phyloP scores from a whole-genome alignment of 2,113 vertebrate species.

The Nesospiza acunhae region DNA sequence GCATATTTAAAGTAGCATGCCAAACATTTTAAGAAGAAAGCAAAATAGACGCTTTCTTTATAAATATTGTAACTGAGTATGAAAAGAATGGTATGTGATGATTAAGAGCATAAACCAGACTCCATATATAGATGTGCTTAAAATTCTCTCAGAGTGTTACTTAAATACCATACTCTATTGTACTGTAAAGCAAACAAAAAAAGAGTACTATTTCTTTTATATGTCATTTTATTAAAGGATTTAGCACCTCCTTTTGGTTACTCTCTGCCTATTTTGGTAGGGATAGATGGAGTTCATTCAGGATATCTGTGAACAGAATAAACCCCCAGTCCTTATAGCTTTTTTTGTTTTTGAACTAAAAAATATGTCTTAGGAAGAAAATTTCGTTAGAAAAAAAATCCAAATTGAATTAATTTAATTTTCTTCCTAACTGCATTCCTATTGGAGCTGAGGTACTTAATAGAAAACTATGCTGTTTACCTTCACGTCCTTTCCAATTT shows the following conservation, averaged over 20 bases:
- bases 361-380: not conserved
- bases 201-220: not conserved
- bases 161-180: not conserved
- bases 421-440: not conserved
- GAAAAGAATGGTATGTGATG: not conserved
- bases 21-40: not conserved
- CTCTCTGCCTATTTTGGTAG: not conserved
- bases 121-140: not conserved
- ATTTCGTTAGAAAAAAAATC: not conserved
- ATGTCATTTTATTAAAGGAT: not conserved
- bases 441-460: not conserved
- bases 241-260: not conserved
- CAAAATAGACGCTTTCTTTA: not conserved
- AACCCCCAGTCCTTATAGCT: not conserved
- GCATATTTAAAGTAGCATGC: not conserved
- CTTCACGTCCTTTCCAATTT: not conserved
- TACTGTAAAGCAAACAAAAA: not conserved
- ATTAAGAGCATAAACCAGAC: not conserved
- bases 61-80: not conserved
- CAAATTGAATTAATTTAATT: not conserved
- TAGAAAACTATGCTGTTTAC: not conserved
- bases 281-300: not conserved
- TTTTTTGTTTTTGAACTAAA: not conserved
- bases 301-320: not conserved
- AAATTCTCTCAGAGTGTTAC: not conserved